Percentiles rank a stretch among this genome's conserved stretches.
phyloP scores from a whole-genome alignment of 2,888 invertebrate genomes.

The Lissonota sp. region DNA sequence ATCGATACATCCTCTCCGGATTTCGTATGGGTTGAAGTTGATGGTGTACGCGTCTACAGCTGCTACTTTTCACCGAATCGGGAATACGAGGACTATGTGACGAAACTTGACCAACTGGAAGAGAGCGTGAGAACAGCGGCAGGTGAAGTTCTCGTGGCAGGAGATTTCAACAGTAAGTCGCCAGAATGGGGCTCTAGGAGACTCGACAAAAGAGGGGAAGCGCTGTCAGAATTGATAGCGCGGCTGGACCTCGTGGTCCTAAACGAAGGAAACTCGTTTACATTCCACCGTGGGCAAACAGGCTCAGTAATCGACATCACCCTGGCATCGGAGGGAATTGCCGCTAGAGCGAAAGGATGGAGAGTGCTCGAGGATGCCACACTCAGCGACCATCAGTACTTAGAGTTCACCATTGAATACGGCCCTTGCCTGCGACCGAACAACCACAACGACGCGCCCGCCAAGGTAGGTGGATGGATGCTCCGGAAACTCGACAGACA shows the following conservation, averaged over 20 bases:
- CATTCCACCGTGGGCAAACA: slow-evolving; percentile 22
- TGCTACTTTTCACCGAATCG: slow-evolving; percentile 53
- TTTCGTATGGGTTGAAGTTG: slow-evolving; percentile 50
- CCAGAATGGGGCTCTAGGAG: slow-evolving; percentile 45
- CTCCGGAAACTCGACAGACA: slow-evolving; percentile 6
- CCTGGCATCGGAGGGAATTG: neutral
- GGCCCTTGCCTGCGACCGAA: neutral
- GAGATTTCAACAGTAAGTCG: slow-evolving; percentile 59
- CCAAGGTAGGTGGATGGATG: slow-evolving; percentile 12
- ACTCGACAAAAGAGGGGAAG: slow-evolving; percentile 43
- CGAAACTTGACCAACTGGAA: slow-evolving; percentile 24
- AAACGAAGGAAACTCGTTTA: slow-evolving; percentile 32
- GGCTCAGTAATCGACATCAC: slow-evolving; percentile 22
- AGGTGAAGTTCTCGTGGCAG: slow-evolving; percentile 36
- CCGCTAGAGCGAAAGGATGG: slow-evolving; percentile 1
- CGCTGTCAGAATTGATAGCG: slow-evolving; percentile 33
- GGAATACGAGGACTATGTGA: slow-evolving; percentile 16
- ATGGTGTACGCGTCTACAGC: slow-evolving; percentile 38
- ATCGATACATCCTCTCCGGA: neutral
- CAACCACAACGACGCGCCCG: neutral
- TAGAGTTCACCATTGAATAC: neutral
- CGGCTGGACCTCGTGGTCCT: slow-evolving; percentile 31
- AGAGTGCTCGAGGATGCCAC: slow-evolving; percentile 40
- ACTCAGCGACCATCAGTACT: slow-evolving; percentile 44
- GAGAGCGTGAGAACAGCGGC: slow-evolving; percentile 22